These are phyloP conservation scores for Ophraella communa DNA, from an alignment of 2,888 invertebrate species.

Conservation along the genomic window DNA sequence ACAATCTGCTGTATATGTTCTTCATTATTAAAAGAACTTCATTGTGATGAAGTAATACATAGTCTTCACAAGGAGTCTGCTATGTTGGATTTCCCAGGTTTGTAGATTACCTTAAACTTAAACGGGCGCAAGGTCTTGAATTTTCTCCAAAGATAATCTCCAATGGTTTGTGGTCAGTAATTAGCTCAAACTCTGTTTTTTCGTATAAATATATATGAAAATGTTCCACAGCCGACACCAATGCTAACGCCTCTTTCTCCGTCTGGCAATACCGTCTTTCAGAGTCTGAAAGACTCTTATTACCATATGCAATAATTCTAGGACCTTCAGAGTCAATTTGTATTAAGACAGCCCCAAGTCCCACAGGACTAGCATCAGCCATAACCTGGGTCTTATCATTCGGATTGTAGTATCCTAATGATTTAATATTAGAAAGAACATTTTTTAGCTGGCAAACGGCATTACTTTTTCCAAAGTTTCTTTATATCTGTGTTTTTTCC, in stretches of 20 bases:
- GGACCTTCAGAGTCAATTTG: conserved; percentile 33
- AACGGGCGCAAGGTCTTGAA: conserved; percentile 40
- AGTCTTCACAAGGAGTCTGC: conserved; percentile 34
- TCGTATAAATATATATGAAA: conserved; percentile 36
- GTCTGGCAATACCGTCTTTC: conserved; percentile 45
- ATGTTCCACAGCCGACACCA: conserved; percentile 53
- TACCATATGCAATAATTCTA: conserved; percentile 36
- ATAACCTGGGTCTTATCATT: conserved; percentile 32
- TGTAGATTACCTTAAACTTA: conserved; percentile 29
- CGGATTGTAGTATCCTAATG: conserved; percentile 36
- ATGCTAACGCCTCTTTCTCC: conserved; percentile 50
- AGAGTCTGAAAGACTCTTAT: conserved; percentile 34
- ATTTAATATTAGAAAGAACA: not conserved
- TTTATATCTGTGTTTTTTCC: not conserved
- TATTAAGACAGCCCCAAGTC: conserved; percentile 40
- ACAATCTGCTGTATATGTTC: not conserved
- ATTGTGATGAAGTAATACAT: not conserved
- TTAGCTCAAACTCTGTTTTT: conserved; percentile 7
- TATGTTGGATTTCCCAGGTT: conserved; percentile 34
- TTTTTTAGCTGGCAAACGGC: not conserved
- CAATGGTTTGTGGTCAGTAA: conserved; percentile 26
- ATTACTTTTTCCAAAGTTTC: not conserved
- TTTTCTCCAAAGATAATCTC: conserved; percentile 44
- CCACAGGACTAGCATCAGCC: conserved; percentile 39
- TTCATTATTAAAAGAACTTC: not conserved